Percentiles rank a stretch among this genome's conserved stretches.
Conservation (phyloP, 1,140 invertebrate species). For the Kradibia gibbosae region DNA sequence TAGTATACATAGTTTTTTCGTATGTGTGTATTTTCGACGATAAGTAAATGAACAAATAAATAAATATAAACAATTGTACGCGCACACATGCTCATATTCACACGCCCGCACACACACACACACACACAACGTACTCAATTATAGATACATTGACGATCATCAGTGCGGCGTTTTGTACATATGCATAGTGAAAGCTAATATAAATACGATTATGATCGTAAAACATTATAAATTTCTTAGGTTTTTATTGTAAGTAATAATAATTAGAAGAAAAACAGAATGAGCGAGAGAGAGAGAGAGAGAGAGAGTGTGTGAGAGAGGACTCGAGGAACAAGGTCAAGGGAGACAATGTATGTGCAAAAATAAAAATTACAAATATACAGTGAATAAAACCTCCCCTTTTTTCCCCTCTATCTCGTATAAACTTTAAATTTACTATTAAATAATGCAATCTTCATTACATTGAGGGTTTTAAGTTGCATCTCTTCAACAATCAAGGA, state of each 20-base stretch:
- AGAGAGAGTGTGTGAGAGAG: slow-evolving; percentile 26
- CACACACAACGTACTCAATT: not conserved
- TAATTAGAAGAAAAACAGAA: not conserved
- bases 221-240: slow-evolving; percentile 39
- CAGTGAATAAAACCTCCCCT: not conserved
- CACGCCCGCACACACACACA: not conserved
- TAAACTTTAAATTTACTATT: not conserved
- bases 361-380: slow-evolving; percentile 37
- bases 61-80: slow-evolving; percentile 15
- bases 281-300: slow-evolving; percentile 32
- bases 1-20: slow-evolving; percentile 28
- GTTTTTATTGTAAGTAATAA: slow-evolving; percentile 38
- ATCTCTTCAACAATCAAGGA: not conserved
- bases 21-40: slow-evolving; percentile 42
- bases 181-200: slow-evolving; percentile 37
- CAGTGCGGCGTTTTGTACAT: slow-evolving; percentile 43
- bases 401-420: slow-evolving; percentile 19
- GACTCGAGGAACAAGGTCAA: not conserved
- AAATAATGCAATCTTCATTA: not conserved
- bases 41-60: slow-evolving; percentile 50
- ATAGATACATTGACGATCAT: slow-evolving; percentile 39
- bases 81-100: not conserved
- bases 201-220: slow-evolving; percentile 34
- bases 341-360: slow-evolving; percentile 37
- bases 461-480: not conserved